Conservation (phyloP, 2,797 vertebrate species). For the Buphagus erythrorhynchus region DNA sequence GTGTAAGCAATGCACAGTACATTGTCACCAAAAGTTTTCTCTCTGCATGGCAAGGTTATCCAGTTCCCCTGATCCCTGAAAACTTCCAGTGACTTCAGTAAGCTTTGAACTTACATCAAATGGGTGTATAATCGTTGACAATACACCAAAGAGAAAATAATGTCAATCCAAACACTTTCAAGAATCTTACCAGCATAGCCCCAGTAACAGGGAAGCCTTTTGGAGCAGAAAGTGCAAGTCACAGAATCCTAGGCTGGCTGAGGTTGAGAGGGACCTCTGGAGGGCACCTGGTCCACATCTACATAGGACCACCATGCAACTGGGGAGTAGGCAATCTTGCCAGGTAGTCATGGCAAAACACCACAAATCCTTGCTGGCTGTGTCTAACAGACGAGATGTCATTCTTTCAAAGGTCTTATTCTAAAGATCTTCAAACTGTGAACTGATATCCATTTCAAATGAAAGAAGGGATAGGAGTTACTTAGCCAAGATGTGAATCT, state of each 20-base stretch:
- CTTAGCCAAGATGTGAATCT: neutral
- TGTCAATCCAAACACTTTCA: neutral
- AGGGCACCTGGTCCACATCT: neutral
- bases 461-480: neutral
- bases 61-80: neutral
- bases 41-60: neutral
- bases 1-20: neutral
- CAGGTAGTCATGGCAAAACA: neutral
- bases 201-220: neutral
- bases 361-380: neutral
- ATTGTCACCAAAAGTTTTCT: neutral
- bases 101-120: slow-evolving; percentile 19
- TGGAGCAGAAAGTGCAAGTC: neutral
- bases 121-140: neutral
- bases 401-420: neutral
- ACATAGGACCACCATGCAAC: neutral
- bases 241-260: neutral
- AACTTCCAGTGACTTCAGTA: neutral
- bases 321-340: neutral
- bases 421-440: neutral
- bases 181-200: neutral
- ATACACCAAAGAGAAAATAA: slow-evolving; percentile 3
- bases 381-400: neutral
- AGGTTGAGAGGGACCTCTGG: neutral
- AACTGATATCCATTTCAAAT: neutral